Percentiles rank a stretch among this genome's conserved stretches.
Evolutionary conservation across 1,140 invertebrate genomes (phyloP).

Genomic region (Metopolophium dirhodum): DNA sequence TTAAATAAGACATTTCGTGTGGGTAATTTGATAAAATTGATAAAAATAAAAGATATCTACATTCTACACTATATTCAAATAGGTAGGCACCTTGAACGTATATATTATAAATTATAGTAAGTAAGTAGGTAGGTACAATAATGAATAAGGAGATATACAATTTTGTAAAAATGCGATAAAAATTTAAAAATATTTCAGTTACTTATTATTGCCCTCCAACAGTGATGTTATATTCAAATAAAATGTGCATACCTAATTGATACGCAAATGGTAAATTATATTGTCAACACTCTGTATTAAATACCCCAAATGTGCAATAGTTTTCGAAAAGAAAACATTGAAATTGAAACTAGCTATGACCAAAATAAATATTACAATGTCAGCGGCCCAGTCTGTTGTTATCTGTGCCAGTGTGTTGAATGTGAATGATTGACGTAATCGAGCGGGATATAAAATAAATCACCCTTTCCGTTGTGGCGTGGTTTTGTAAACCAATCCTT

Average conservation of each 20-base stretch:
- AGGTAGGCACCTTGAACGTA: no score
- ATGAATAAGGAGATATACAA: background rate
- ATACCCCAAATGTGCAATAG: background rate
- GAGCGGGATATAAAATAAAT: conserved; percentile 10
- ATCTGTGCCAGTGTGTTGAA: background rate
- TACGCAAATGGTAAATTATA: background rate
- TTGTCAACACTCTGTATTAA: background rate
- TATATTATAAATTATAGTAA: background rate
- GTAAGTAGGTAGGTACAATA: background rate
- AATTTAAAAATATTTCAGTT: background rate
- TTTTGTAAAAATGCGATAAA: background rate
- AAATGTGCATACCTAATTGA: background rate
- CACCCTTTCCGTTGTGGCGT: background rate
- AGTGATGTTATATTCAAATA: background rate
- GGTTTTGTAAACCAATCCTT: conserved; percentile 31
- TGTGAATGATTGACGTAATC: background rate
- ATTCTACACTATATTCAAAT: no score
- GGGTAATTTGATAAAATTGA: no score
- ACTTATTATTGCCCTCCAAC: background rate
- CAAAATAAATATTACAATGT: background rate
- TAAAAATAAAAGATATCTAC: background rate
- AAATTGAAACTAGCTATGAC: background rate
- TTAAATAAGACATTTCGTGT: no score
- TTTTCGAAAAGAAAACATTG: background rate
- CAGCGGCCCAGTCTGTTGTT: background rate